A percentile compares a stretch with the other conserved stretches of the same genome.
Conservation (phyloP, 2,888 invertebrate genomes). For the Scrobipalpa costella region DNA sequence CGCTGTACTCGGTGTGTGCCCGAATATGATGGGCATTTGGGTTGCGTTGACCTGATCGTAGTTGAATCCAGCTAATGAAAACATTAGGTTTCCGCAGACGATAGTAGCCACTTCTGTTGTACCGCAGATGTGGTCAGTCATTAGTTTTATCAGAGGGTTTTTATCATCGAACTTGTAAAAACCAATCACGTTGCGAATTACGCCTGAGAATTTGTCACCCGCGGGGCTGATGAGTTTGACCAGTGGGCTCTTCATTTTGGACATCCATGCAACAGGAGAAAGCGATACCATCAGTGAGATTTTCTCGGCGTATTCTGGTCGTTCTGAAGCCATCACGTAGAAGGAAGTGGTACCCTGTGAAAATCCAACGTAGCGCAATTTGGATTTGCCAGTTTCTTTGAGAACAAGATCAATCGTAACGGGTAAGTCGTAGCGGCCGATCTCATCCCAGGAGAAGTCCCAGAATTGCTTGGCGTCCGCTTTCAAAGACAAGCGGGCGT, state of each 20-base stretch:
- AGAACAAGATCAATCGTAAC: conserved; percentile 88
- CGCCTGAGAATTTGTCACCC: not conserved
- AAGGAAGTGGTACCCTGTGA: conserved; percentile 84
- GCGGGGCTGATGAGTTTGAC: conserved; percentile 47
- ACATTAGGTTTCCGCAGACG: conserved; percentile 82
- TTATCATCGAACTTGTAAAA: not conserved
- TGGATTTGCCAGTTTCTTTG: conserved; percentile 64
- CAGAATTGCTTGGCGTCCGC: conserved; percentile 70
- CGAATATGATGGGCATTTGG: conserved; percentile 77
- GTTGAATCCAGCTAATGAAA: conserved; percentile 82
- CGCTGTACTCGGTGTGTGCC: conserved; percentile 79
- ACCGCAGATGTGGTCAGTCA: not conserved
- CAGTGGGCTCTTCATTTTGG: conserved; percentile 59
- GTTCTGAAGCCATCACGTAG: conserved; percentile 78
- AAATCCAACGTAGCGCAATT: conserved; percentile 85
- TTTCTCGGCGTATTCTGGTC: conserved; percentile 79
- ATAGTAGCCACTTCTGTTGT: conserved; percentile 31
- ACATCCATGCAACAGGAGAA: conserved; percentile 81
- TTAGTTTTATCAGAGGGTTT: not conserved
- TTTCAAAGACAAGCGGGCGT: conserved; percentile 60
- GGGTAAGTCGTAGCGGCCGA: conserved; percentile 88
- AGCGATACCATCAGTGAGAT: conserved; percentile 77
- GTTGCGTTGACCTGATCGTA: conserved; percentile 79
- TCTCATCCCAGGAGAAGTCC: conserved; percentile 90
- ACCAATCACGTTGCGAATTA: not conserved